Percentiles rank a stretch among this genome's conserved stretches.
These are phyloP conservation scores for Camarhynchus parvulus DNA, from an alignment of 2,113 vertebrate species.

Conservation along the genomic window DNA sequence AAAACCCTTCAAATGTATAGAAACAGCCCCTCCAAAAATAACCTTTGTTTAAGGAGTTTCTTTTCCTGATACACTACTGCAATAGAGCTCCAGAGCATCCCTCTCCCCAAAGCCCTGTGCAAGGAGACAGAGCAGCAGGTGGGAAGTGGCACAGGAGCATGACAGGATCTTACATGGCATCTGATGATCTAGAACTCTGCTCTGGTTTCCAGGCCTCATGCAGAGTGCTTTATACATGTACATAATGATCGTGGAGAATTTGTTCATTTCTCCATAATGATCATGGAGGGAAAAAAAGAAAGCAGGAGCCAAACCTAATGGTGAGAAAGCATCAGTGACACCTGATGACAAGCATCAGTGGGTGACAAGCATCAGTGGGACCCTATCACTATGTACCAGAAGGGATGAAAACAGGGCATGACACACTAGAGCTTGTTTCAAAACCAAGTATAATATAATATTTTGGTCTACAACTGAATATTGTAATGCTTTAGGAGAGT, in stretches of 20 bases:
- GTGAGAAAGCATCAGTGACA: neutral
- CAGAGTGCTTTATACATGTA: neutral
- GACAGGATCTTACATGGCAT: neutral
- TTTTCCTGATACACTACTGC: neutral
- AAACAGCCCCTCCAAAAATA: neutral
- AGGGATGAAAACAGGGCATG: neutral
- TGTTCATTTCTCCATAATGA: neutral
- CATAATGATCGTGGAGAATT: neutral
- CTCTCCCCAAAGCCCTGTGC: neutral
- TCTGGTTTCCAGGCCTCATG: neutral
- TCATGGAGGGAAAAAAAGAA: neutral
- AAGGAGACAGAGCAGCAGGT: neutral
- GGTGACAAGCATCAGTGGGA: neutral
- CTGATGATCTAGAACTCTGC: neutral
- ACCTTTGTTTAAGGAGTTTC: neutral
- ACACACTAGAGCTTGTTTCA: neutral
- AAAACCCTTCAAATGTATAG: neutral
- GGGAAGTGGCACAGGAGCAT: neutral
- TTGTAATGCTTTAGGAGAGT: neutral
- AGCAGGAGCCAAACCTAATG: rapidly evolving
- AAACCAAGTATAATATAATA: neutral
- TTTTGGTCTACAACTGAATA: neutral
- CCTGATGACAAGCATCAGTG: neutral
- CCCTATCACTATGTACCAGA: neutral
- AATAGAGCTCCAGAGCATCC: neutral